Conservation (phyloP, 1,140 invertebrate genomes). For the Heliothis subflexa region DNA sequence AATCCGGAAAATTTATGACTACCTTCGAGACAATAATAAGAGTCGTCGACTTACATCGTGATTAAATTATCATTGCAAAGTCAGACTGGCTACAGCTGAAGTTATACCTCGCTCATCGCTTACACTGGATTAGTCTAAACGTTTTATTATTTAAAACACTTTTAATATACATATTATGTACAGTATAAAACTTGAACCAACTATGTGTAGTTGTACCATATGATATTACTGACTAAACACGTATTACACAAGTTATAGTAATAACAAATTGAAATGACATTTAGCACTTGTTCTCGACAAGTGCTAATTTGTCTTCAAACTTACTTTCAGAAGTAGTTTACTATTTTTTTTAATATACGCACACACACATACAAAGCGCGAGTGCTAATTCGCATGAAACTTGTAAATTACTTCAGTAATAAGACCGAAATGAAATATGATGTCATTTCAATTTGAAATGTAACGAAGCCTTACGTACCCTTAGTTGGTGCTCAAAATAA, state of each 20-base stretch:
- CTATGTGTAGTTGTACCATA: not conserved
- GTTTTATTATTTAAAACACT: conserved; percentile 54
- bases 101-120: conserved; percentile 60
- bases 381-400: conserved; percentile 15
- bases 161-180: conserved; percentile 37
- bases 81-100: conserved; percentile 57
- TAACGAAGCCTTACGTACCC: conserved; percentile 53
- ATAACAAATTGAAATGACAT: too few species aligned
- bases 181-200: not conserved
- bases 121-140: conserved; percentile 55
- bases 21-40: conserved; percentile 66
- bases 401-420: conserved; percentile 40
- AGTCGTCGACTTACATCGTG: conserved; percentile 66
- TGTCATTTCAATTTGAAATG: conserved; percentile 50
- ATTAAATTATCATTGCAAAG: conserved; percentile 83
- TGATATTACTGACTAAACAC: too few species aligned
- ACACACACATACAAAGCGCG: not conserved
- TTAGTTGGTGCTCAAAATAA: conserved; percentile 72
- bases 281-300: too few species aligned
- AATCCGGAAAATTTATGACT: conserved; percentile 65
- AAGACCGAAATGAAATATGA: conserved; percentile 48
- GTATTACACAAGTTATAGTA: too few species aligned
- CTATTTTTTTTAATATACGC: too few species aligned
- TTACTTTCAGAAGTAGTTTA: too few species aligned
- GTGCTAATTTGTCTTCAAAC: too few species aligned